Percentiles rank a stretch among this genome's conserved stretches.
These are phyloP conservation scores for Macquaria australasica DNA, from an alignment of 2,113 vertebrate genomes.

Conservation along the genomic window DNA sequence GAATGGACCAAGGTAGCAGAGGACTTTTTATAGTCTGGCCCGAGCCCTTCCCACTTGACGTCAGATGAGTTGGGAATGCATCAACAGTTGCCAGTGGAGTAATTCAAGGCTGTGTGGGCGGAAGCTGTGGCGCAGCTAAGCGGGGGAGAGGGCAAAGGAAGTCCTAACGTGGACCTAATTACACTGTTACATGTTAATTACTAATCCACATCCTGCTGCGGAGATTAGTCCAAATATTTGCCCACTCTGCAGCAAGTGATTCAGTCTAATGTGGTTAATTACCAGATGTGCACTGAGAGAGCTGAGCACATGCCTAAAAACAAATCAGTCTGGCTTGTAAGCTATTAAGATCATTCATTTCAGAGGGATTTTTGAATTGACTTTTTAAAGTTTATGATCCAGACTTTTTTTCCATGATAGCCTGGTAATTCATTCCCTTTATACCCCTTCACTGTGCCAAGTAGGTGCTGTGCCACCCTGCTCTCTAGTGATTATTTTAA, in stretches of 20 bases:
- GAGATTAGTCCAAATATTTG: slow-evolving; percentile 60
- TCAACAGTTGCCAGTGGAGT: slow-evolving; percentile 77
- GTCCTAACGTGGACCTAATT: slow-evolving; percentile 73
- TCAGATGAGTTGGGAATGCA: slow-evolving; percentile 76
- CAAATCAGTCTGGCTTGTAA: neutral
- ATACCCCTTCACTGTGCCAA: neutral
- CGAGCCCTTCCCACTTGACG: slow-evolving; percentile 77
- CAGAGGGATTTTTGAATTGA: neutral
- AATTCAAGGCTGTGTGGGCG: slow-evolving; percentile 71
- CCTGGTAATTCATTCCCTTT: slow-evolving; percentile 25
- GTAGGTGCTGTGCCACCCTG: neutral
- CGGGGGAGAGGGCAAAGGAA: slow-evolving; percentile 55
- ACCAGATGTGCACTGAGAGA: slow-evolving; percentile 33
- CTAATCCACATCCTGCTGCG: slow-evolving; percentile 70
- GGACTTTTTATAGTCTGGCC: slow-evolving; percentile 59
- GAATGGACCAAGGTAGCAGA: slow-evolving; percentile 57
- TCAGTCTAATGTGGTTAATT: slow-evolving; percentile 15
- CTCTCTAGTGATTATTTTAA: slow-evolving; percentile 1
- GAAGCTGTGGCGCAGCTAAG: slow-evolving; percentile 52
- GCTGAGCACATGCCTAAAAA: slow-evolving; percentile 5
- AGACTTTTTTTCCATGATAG: neutral
- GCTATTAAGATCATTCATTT: neutral
- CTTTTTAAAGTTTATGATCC: neutral
- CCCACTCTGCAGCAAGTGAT: slow-evolving; percentile 43
- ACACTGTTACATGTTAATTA: slow-evolving; percentile 67